Base-by-base conservation (phyloP, 2,797 vertebrate genomes). In the Bradypodion pumilum region DNA sequence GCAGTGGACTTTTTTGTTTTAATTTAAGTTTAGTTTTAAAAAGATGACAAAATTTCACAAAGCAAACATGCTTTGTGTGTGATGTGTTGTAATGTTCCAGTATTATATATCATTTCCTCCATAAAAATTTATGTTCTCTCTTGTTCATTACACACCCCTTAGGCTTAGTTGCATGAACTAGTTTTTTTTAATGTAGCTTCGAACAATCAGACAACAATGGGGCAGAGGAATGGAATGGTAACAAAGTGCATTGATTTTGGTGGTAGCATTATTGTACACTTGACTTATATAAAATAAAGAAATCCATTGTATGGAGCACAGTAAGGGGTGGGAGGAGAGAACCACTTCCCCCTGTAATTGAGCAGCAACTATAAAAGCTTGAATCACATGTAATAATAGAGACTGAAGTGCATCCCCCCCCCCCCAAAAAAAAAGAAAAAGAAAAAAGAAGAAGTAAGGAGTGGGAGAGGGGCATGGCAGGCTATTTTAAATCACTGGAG, bases 211-310 rank as follows among this genome's bases (percentile, higher is more conserved):
- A 60, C 86, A 80, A 75, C 78, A 78, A 87, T 86, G 81, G 85
- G 86, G 82, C n/a, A n/a, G 79, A 78, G 86, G 84, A 84, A 83
- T 78, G 65, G 85, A 86, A 81, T 44, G 87, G 93, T 89, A 94
- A 49, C 27, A 78, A 59, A 75, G 78, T 88, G 85, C 90, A 52
- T 94, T 94, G 87, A 85, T 93, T 94, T 94, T 90, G 88, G 63
- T 87, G 91, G 91, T 84, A 88, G 84, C 80, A 90, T 87, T 89
- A 82, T 74, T 87, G 70, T 88, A 84, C 81, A 89, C 80, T 90
- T 85, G 88, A 95, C 92, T 94, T 94, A 94, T 87, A 72, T 78
- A 92, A 90, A 89, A 95, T 94, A 95, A 95, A 94, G 89, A 93
- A 52, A 46, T 85, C 84, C 86, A 89, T 95, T 96, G 93, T 95